Evolutionary conservation across 2,888 invertebrate species (phyloP), one percentile per base, ranked within the genome.

Genomic region (Drosophila gaucha): DNA sequence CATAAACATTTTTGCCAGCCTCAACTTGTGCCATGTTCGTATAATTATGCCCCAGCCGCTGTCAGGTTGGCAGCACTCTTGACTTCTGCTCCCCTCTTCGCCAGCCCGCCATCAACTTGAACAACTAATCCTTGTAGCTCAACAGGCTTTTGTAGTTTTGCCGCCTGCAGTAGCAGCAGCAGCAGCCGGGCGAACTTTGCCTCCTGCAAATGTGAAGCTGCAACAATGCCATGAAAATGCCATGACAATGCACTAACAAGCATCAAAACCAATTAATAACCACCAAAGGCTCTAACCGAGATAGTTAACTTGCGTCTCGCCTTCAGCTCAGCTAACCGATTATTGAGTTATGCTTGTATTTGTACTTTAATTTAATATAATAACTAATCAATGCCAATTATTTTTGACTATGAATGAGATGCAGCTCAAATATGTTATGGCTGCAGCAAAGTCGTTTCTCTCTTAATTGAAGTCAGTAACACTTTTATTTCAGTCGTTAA

Each of bases 21-120:
- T 8, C 74, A 72, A 66, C 47, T 64, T 64, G 52, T 52, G 66
- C 76, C 72, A 58, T 75, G 69, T 56, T 75, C 83, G 63, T 70
- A 62, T 86, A 88, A 88, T 88, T 88, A 88, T 82, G 71, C 63
- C 64, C 52, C 54, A 55, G 71, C 64, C 59, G 65, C 75, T 75
- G 79, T 74, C 75, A 74, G 43, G 44, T 72, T 47, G 57, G 49
- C 65, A 58, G 50, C 38, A 47, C 71, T 54, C 59, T 66, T 71
- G 76, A 75, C 66, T 75, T 43, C 62, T 44, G 35, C 6, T 16
- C 18, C 18, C 10, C 14, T 0, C 10, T 5, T n/a, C n/a, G n/a
- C n/a, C n/a, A n/a, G n/a, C 14, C 24, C 24, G 5, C 18, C 6
- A 22, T 16, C 10, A 5, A 18, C 44, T 47, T 50, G 35, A 43